A percentile compares a stretch with the other conserved stretches of the same genome.
phyloP scores from a whole-genome alignment of 2,888 invertebrate species.

The Apodemia duryi region DNA sequence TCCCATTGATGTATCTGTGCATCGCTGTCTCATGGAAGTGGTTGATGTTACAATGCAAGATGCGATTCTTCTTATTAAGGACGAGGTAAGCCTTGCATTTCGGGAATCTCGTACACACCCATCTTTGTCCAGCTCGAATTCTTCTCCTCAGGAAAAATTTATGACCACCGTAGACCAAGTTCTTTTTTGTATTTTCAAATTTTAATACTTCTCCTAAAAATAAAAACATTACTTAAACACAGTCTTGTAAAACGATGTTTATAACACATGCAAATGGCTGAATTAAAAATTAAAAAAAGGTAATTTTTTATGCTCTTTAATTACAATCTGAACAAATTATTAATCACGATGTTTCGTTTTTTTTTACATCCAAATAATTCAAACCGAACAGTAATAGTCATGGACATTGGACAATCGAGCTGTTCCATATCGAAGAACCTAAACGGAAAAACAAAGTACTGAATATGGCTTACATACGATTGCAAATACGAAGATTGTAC shows the following conservation, averaged over 20 bases:
- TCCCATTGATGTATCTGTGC: neutral
- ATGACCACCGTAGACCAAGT: slow-evolving; percentile 29
- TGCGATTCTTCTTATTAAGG: slow-evolving; percentile 17
- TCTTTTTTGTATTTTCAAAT: neutral
- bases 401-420: too few species aligned
- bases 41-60: slow-evolving; percentile 22
- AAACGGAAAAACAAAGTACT: too few species aligned
- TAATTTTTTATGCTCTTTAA: neutral
- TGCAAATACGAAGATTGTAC: too few species aligned
- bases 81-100: slow-evolving; percentile 37
- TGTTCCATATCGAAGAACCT: too few species aligned
- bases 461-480: too few species aligned
- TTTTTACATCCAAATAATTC: neutral
- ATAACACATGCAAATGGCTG: neutral
- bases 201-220: slow-evolving; percentile 2
- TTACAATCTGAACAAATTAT: neutral
- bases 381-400: too few species aligned
- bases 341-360: neutral
- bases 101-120: slow-evolving; percentile 53
- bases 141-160: slow-evolving; percentile 35
- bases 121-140: slow-evolving; percentile 40
- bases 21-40: slow-evolving; percentile 16
- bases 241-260: neutral
- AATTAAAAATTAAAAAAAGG: too few species aligned
- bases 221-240: neutral